Conservation (phyloP, 2,113 vertebrate genomes). For the Otus sunia region DNA sequence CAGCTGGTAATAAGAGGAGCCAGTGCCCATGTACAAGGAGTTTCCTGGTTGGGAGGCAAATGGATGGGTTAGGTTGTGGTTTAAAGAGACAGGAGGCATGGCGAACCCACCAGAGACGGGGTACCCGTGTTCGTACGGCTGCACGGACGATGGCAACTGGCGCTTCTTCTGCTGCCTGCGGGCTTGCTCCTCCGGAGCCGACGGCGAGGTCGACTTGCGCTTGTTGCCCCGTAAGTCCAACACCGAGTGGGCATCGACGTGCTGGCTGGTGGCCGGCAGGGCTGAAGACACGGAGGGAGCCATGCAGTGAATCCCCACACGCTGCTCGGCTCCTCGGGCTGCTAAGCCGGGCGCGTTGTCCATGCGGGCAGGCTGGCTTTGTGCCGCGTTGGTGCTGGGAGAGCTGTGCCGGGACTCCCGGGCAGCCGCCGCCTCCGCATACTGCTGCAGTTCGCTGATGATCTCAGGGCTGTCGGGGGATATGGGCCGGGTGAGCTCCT, state of each 20-base stretch:
- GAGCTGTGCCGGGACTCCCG: conserved; percentile 72
- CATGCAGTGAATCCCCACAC: conserved; percentile 71
- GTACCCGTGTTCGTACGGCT: conserved; percentile 83
- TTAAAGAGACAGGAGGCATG: conserved; percentile 87
- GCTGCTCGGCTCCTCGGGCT: conserved; percentile 70
- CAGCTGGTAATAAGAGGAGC: conserved; percentile 89
- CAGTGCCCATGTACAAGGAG: conserved; percentile 85
- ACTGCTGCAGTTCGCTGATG: conserved; percentile 90
- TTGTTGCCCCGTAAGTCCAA: conserved; percentile 85
- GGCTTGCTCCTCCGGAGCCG: conserved; percentile 75
- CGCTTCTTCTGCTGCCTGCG: conserved; percentile 77
- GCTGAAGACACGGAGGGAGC: conserved; percentile 55
- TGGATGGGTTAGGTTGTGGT: conserved; percentile 83
- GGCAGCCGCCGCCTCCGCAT: conserved; percentile 77
- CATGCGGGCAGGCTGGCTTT: conserved; percentile 27
- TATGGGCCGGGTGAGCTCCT: conserved; percentile 79
- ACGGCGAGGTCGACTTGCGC: conserved; percentile 78
- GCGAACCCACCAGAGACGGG: conserved; percentile 83
- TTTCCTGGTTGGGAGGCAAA: conserved; percentile 87
- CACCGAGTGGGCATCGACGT: conserved; percentile 64
- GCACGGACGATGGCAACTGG: conserved; percentile 77
- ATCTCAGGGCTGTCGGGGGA: conserved; percentile 91
- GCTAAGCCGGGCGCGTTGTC: conserved; percentile 52
- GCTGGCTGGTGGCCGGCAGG: conserved; percentile 71
- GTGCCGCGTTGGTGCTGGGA: conserved; percentile 52